Conservation (phyloP, 2,113 vertebrate genomes). For the Scolopax mira region DNA sequence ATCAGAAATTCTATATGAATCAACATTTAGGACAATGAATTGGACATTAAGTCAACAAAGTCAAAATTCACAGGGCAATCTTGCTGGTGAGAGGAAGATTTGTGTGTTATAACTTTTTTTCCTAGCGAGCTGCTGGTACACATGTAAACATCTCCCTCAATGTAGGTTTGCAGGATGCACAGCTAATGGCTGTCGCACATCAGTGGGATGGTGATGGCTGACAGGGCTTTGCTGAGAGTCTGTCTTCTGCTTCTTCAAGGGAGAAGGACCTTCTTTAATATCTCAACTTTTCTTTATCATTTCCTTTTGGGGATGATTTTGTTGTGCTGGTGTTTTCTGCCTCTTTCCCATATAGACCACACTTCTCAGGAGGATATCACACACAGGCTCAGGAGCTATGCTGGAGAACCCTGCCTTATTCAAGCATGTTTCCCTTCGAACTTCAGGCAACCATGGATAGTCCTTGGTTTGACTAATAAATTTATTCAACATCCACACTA, state of each 20-base stretch:
- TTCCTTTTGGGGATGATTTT: not conserved
- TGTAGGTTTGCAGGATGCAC: not conserved
- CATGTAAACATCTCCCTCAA: not conserved
- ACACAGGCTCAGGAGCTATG: not conserved
- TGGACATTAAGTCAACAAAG: not conserved
- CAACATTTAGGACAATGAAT: not conserved
- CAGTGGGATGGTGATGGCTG: accelerated
- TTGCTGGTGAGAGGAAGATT: not conserved
- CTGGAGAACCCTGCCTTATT: not conserved
- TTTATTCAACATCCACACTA: not conserved
- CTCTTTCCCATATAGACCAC: not conserved
- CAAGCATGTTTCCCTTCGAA: not conserved
- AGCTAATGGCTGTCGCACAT: not conserved
- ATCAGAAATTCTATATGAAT: not conserved
- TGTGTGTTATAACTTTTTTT: not conserved
- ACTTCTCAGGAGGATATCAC: not conserved
- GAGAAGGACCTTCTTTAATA: not conserved
- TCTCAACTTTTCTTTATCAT: not conserved
- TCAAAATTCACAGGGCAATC: not conserved
- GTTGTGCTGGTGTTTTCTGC: not conserved
- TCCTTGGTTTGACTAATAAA: not conserved
- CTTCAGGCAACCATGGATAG: not conserved
- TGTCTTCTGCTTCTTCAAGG: not conserved
- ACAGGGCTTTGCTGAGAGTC: not conserved
- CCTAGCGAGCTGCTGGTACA: not conserved